Base-by-base conservation (phyloP, 2,113 vertebrate genomes). In the Argyrosomus japonicus region DNA sequence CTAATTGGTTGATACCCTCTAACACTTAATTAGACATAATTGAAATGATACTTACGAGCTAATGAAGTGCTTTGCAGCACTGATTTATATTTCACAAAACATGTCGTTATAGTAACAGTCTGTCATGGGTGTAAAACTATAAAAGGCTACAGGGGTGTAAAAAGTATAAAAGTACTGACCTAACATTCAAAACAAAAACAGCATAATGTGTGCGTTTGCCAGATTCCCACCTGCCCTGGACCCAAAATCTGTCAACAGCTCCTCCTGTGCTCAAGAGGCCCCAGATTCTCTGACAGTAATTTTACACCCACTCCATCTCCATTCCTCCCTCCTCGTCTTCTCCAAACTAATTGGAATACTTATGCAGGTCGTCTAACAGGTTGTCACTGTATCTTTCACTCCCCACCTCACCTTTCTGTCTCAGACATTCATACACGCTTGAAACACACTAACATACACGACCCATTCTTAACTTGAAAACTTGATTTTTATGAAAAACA, bases 41-140 rank as follows among this genome's bases (percentile, higher is more conserved):
- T 65, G 6, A 70, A 79, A 69, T 53, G 1, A 58, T 51, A 73
- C 27, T 80, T 51, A 21, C 32, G 47, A 36, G 32, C n/a, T 77
- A 45, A 74, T 48, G 43, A 64, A 64, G 43, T 60, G 64, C 61
- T 75, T 57, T 53, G 21, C 36, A 6, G 7, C 62, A 75, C 21
- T 43, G 13, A 78, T 58, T 58, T 72, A 64, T 25, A 75, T 80
- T 58, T 48, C 7, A 76, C n/a, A 70, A 57, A 76, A 58, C 51
- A 63, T 50, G 23, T 70, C 56, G 40, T 32, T 15, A 40, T 56
- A 23, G 19, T 12, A 5, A 61, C 29, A 61, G 23, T 32, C 43
- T 36, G n/a, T 53, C 61, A 47, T 25, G 25, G 61, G 47, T 36
- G 11, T 53, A 7, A 70, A 40, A 13, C 27, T 18, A 0, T 51